These are phyloP conservation scores for Lasius fuliginosus DNA, from an alignment of 2,888 invertebrate genomes.

Conservation along the genomic window DNA sequence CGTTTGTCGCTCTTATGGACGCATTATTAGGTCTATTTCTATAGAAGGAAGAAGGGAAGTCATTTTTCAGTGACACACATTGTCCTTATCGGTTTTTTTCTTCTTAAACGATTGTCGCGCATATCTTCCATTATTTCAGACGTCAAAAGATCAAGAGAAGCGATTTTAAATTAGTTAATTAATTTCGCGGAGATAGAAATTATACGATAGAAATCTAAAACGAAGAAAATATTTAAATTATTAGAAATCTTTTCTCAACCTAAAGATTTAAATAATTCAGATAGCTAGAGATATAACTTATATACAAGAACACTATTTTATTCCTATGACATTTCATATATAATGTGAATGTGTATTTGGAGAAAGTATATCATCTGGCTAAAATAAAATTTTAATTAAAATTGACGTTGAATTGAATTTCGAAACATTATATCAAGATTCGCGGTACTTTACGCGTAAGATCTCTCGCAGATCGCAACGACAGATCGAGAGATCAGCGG, in stretches of 20 bases:
- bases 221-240: not conserved
- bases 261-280: slow-evolving; percentile 7
- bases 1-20: slow-evolving; percentile 55
- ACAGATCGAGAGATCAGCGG: slow-evolving; percentile 27
- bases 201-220: not conserved
- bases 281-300: not conserved
- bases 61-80: slow-evolving; percentile 31
- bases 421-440: not conserved
- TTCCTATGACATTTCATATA: not conserved
- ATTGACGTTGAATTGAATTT: not conserved
- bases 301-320: not conserved
- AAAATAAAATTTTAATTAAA: slow-evolving; percentile 1
- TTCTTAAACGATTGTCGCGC: not conserved
- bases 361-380: not conserved
- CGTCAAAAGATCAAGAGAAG: not conserved
- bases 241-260: not conserved
- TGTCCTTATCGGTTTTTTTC: slow-evolving; percentile 25
- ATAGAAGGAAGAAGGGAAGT: slow-evolving; percentile 6
- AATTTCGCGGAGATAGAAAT: not conserved
- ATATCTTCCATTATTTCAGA: not conserved
- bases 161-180: slow-evolving; percentile 17
- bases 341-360: not conserved
- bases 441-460: not conserved
- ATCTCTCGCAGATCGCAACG: slow-evolving; percentile 1
- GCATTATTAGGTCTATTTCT: slow-evolving; percentile 49